These are phyloP conservation scores for Mylabris sibirica DNA, from an alignment of 2,888 invertebrate species.

Conservation along the genomic window DNA sequence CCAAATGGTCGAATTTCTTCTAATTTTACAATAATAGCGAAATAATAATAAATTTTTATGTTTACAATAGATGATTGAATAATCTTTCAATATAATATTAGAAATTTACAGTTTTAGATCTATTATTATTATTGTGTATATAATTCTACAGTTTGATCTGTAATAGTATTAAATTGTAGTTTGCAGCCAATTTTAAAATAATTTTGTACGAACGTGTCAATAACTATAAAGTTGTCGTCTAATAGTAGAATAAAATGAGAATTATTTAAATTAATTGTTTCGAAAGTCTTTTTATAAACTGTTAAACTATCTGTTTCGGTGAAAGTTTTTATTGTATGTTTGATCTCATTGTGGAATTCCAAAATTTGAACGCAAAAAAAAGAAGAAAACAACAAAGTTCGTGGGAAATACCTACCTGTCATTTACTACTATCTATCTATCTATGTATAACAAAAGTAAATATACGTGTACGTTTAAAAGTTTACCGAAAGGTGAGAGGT, in stretches of 20 bases:
- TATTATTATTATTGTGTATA: no score
- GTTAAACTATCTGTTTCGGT: background rate
- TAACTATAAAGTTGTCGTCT: background rate
- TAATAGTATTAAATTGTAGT: no score
- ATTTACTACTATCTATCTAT: conserved; percentile 23
- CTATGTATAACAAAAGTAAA: conserved; percentile 33
- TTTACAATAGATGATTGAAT: background rate
- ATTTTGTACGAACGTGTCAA: background rate
- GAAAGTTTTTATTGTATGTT: conserved; percentile 8
- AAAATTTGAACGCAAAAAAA: background rate
- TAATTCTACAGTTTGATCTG: no score
- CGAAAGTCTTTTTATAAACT: background rate
- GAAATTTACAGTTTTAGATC: conserved; percentile 1
- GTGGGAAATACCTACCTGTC: conserved; percentile 25
- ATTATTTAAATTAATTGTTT: background rate
- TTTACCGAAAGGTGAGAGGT: conserved; percentile 31
- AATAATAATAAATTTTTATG: background rate
- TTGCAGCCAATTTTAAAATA: background rate
- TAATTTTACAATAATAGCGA: background rate
- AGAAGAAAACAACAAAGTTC: background rate
- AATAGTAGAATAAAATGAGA: background rate
- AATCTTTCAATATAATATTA: background rate
- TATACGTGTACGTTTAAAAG: conserved; percentile 19
- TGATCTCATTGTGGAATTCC: conserved; percentile 11
- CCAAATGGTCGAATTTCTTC: background rate